phyloP scores from a whole-genome alignment of 2,113 vertebrate genomes.

The Benitochromis conjunctus region DNA sequence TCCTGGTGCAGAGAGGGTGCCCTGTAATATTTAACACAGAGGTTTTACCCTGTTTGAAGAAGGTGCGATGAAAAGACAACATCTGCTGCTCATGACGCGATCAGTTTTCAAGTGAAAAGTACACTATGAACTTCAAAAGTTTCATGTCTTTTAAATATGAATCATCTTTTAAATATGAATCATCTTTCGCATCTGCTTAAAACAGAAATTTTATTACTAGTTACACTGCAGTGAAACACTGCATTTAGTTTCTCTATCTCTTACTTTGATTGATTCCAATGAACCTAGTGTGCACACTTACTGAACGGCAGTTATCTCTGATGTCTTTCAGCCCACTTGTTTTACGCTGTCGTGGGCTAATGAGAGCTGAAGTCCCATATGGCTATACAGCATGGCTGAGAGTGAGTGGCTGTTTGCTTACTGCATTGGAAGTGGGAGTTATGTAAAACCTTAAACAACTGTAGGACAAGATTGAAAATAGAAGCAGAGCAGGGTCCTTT shows the following conservation, averaged over 20 bases:
- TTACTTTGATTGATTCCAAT: background rate
- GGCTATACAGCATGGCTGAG: background rate
- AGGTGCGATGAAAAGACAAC: background rate
- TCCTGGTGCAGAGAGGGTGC: slow-evolving; percentile 9
- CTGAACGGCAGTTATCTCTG: background rate
- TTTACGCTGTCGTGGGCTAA: slow-evolving; percentile 35
- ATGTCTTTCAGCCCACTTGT: background rate
- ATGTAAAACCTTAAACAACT: slow-evolving; percentile 25
- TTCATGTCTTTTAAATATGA: background rate
- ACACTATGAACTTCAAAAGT: background rate
- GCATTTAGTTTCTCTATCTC: background rate
- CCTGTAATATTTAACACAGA: slow-evolving; percentile 42
- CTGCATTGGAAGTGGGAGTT: slow-evolving; percentile 12
- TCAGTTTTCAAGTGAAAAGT: background rate
- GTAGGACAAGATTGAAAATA: slow-evolving; percentile 6
- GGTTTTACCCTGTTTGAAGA: background rate
- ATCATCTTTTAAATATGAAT: background rate
- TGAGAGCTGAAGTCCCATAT: slow-evolving; percentile 50
- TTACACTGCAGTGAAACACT: background rate
- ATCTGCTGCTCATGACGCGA: background rate
- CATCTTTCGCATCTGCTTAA: background rate
- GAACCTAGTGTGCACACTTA: background rate
- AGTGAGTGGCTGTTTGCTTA: slow-evolving; percentile 25
- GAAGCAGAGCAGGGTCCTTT: background rate
- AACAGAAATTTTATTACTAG: background rate